Evolutionary conservation across 2,113 vertebrate species (phyloP).

Genomic region (Cephalopterus ornatus): DNA sequence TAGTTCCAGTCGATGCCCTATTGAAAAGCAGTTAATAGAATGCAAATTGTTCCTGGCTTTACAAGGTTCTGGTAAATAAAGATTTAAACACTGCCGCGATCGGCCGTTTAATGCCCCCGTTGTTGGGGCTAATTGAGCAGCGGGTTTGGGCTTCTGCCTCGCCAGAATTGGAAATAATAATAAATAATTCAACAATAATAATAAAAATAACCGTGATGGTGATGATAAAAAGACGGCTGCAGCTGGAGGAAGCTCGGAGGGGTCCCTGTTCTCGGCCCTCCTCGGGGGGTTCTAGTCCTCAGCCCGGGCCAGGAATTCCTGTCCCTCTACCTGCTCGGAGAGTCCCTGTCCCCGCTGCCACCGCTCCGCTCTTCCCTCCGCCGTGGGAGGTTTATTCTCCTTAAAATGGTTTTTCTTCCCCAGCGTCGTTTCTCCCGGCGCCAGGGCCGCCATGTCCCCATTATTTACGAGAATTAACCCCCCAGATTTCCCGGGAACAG

Average conservation of each 20-base stretch:
- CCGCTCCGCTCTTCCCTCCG: not conserved
- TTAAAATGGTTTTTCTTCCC: not conserved
- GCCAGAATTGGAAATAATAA: conserved; percentile 41
- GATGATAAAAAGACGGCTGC: not conserved
- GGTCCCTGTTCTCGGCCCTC: not conserved
- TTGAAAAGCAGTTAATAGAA: conserved; percentile 97
- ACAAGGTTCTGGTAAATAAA: conserved; percentile 94
- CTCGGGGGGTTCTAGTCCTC: not conserved
- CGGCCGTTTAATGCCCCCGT: conserved; percentile 88
- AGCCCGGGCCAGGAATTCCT: not conserved
- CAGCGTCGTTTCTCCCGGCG: not conserved
- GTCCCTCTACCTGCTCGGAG: not conserved
- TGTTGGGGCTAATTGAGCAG: conserved; percentile 88
- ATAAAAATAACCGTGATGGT: not conserved
- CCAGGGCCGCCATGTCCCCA: not conserved
- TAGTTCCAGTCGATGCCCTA: conserved; percentile 95
- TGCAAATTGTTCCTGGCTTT: conserved; percentile 93
- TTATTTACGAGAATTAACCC: not conserved
- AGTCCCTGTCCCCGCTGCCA: not conserved
- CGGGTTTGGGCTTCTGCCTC: conserved; percentile 76
- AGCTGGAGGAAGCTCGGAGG: not conserved
- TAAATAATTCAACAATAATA: not conserved
- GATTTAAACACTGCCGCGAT: conserved; percentile 90
- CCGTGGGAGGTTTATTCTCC: not conserved
- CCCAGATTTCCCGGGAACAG: not conserved